These are phyloP conservation scores for Mionectes macconnelli DNA, from an alignment of 2,113 vertebrate species.

Conservation along the genomic window DNA sequence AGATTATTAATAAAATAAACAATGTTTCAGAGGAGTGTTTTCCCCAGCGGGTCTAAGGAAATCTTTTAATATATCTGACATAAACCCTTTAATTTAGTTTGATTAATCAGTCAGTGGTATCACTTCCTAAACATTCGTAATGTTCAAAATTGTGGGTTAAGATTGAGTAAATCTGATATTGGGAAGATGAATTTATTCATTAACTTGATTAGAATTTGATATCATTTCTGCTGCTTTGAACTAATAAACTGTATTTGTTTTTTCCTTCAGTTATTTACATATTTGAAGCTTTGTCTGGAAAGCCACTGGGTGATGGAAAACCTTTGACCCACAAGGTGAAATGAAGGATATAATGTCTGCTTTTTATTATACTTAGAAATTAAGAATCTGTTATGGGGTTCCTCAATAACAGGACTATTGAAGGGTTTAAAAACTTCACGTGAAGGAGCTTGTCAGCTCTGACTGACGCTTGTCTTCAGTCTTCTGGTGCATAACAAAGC, in stretches of 20 bases:
- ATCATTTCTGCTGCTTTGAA: not conserved
- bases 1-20: not conserved
- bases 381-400: not conserved
- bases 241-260: not conserved
- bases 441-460: not conserved
- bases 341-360: not conserved
- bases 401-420: not conserved
- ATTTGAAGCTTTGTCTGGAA: constrained; percentile 91
- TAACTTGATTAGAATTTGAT: not conserved
- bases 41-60: not conserved
- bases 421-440: not conserved
- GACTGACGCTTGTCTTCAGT: not conserved
- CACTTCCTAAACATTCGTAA: not conserved
- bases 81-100: not conserved
- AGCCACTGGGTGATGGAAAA: constrained; percentile 88
- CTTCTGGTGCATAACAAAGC: not conserved
- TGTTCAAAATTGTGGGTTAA: not conserved
- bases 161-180: not conserved
- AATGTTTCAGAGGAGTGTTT: not conserved
- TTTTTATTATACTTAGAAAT: not conserved
- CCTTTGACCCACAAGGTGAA: constrained; percentile 90
- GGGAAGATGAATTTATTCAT: not conserved
- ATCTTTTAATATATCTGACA: not conserved
- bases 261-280: constrained; percentile 84
- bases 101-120: not conserved